These are phyloP conservation scores for Gymnobelideus leadbeateri DNA, from an alignment of 2,113 vertebrate genomes.

Conservation along the genomic window DNA sequence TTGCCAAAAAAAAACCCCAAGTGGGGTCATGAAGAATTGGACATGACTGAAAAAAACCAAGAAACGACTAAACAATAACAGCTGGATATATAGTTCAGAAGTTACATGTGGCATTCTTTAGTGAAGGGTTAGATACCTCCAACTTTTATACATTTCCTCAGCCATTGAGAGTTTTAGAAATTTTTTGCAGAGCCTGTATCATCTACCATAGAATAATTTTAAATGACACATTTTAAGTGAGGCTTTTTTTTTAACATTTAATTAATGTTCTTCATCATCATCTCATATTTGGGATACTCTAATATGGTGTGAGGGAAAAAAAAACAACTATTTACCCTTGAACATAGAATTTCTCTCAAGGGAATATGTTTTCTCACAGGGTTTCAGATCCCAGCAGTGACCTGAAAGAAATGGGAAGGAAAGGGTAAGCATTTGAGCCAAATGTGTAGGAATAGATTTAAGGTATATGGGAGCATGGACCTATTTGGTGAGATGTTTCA, in stretches of 20 bases:
- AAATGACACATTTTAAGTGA: neutral
- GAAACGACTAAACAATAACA: too few species aligned
- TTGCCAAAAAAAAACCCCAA: neutral
- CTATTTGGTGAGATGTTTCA: neutral
- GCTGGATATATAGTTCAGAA: neutral
- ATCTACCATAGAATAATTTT: neutral
- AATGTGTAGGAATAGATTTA: neutral
- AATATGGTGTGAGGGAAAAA: slow-evolving; percentile 16
- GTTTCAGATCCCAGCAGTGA: neutral
- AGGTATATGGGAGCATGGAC: neutral
- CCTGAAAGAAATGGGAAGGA: neutral
- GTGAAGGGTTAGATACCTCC: neutral
- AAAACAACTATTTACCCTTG: neutral
- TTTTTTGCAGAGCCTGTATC: neutral
- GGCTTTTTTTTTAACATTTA: neutral
- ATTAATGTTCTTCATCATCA: neutral
- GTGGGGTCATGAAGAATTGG: too few species aligned
- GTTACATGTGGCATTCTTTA: neutral
- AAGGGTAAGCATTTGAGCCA: neutral
- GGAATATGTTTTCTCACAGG: slow-evolving; percentile 15
- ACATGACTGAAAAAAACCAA: neutral
- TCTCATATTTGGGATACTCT: neutral
- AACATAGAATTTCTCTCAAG: neutral
- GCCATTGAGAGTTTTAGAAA: neutral
- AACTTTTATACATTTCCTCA: neutral